These are phyloP conservation scores for Reticulitermes lucifugus DNA, from an alignment of 2,888 invertebrate species.

Conservation along the genomic window DNA sequence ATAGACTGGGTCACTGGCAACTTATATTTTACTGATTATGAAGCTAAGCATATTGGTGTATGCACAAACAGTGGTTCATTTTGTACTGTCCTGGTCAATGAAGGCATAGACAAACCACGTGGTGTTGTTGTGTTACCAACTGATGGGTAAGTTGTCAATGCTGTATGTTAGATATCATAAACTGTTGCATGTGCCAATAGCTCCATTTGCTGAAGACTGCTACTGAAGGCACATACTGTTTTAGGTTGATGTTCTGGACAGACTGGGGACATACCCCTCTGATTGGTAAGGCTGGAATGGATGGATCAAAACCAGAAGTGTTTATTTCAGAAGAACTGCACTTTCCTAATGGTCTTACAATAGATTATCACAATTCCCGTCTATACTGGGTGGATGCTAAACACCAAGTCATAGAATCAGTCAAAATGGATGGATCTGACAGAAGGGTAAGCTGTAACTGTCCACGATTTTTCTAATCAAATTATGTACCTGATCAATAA, in stretches of 20 bases:
- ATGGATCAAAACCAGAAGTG: slow-evolving; percentile 74
- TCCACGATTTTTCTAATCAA: not conserved
- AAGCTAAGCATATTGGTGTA: slow-evolving; percentile 77
- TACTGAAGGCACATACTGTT: slow-evolving; percentile 51
- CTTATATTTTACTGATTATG: slow-evolving; percentile 84
- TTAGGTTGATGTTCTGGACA: slow-evolving; percentile 89
- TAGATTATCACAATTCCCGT: slow-evolving; percentile 82
- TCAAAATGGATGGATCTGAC: slow-evolving; percentile 73
- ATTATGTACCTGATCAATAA: not conserved
- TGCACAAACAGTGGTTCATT: slow-evolving; percentile 76
- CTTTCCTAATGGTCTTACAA: slow-evolving; percentile 88
- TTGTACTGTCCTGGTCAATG: slow-evolving; percentile 74
- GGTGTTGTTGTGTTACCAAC: slow-evolving; percentile 77
- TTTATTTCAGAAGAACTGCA: slow-evolving; percentile 74
- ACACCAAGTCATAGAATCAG: slow-evolving; percentile 73
- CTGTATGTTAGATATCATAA: not conserved
- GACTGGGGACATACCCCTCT: slow-evolving; percentile 83
- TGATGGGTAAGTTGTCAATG: slow-evolving; percentile 68
- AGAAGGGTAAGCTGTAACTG: slow-evolving; percentile 67
- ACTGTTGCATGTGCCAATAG: not conserved
- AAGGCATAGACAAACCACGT: slow-evolving; percentile 73
- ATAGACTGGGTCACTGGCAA: slow-evolving; percentile 84
- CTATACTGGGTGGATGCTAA: slow-evolving; percentile 93
- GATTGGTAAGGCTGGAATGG: slow-evolving; percentile 87
- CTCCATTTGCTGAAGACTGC: too few species aligned